Percentiles rank a stretch among this genome's conserved stretches.
phyloP scores from a whole-genome alignment of 2,888 invertebrate species.

The Taphrorychus bicolor region DNA sequence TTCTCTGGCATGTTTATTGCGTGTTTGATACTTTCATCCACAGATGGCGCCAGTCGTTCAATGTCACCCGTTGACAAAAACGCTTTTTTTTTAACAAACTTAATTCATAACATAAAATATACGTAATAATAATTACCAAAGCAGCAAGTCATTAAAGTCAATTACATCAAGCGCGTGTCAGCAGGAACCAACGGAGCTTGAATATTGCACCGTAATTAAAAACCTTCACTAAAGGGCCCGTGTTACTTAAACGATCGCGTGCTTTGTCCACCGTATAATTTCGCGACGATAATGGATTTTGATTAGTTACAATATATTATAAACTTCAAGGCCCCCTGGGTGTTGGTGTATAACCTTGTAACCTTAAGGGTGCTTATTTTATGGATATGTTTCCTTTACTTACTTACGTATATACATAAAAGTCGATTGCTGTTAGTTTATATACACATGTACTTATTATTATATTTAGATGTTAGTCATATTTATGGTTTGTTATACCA shows the following conservation, averaged over 20 bases:
- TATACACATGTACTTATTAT: too few species aligned
- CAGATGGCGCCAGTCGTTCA: too few species aligned
- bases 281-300: constrained; percentile 5
- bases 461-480: not conserved
- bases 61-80: too few species aligned
- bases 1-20: too few species aligned
- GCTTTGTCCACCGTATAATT: not conserved
- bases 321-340: not conserved
- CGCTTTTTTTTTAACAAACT: too few species aligned
- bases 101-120: not conserved
- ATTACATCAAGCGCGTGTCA: not conserved
- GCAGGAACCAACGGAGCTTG: not conserved
- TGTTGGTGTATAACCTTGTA: too few species aligned
- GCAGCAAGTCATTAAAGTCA: not conserved
- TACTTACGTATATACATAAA: too few species aligned
- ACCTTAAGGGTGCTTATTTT: too few species aligned
- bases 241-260: constrained; percentile 4
- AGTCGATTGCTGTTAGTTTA: not conserved
- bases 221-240: not conserved
- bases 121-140: not conserved
- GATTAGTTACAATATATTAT: not conserved
- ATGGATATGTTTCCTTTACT: too few species aligned
- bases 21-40: too few species aligned
- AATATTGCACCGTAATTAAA: not conserved
- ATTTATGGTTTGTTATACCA: not conserved